Percentiles rank a stretch among this genome's conserved stretches.
These are phyloP conservation scores for Bombus soroeensis DNA, from an alignment of 1,140 invertebrate genomes.

Conservation along the genomic window DNA sequence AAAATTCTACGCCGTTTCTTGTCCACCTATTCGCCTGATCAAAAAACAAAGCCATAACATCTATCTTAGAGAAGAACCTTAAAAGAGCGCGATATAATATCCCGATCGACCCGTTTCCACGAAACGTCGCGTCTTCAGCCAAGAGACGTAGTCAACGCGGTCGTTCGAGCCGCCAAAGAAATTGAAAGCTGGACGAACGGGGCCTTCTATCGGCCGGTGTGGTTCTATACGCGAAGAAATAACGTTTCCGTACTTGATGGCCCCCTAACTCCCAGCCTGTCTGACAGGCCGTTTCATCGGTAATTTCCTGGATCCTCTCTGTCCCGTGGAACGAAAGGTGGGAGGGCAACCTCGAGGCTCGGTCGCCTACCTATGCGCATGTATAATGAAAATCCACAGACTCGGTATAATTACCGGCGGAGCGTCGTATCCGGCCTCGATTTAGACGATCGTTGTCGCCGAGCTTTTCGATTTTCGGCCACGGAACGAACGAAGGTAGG, in stretches of 20 bases:
- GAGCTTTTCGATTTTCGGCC: slow-evolving; percentile 41
- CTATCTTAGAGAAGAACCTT: background rate
- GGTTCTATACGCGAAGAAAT: background rate
- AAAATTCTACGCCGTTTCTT: too few species aligned
- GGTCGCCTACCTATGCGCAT: slow-evolving; percentile 48
- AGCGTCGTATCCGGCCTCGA: slow-evolving; percentile 72
- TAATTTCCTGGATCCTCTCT: slow-evolving; percentile 58
- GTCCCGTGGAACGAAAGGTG: slow-evolving; percentile 39
- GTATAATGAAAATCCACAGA: slow-evolving; percentile 73
- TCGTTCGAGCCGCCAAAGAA: background rate
- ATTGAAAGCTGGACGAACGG: background rate
- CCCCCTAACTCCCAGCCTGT: background rate
- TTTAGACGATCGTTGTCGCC: slow-evolving; percentile 63
- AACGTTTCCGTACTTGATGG: slow-evolving; percentile 11
- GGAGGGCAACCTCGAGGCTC: slow-evolving; percentile 54
- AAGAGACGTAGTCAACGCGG: background rate
- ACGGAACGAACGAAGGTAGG: background rate
- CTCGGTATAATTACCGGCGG: slow-evolving; percentile 72
- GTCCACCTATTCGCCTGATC: too few species aligned
- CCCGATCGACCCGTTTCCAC: background rate
- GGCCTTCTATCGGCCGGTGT: background rate
- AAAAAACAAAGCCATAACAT: too few species aligned
- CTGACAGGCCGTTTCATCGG: slow-evolving; percentile 37
- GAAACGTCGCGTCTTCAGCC: background rate
- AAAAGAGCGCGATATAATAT: background rate